Percentiles rank a stretch among this genome's conserved stretches.
Evolutionary conservation across 2,888 invertebrate genomes (phyloP).

Genomic region (Zhengitettix transpicula): DNA sequence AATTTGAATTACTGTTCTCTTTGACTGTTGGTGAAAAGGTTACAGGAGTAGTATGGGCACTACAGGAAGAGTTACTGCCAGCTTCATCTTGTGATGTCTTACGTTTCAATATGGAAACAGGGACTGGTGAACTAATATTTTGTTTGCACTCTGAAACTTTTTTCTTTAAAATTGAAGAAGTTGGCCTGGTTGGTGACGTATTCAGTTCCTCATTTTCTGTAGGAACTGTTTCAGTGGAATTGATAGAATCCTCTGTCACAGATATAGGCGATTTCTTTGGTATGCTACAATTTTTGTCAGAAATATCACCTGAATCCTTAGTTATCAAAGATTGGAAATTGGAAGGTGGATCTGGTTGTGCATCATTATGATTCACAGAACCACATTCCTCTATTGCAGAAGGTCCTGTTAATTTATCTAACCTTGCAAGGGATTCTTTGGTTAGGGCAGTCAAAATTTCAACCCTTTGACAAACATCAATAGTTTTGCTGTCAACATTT

Average conservation of each 20-base stretch:
- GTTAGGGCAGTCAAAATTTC: conserved; percentile 47
- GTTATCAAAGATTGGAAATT: background rate
- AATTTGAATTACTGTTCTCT: conserved; percentile 24
- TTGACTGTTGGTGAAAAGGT: conserved; percentile 65
- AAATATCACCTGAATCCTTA: background rate
- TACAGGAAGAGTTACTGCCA: conserved; percentile 28
- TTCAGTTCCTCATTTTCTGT: background rate
- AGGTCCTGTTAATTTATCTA: conserved; percentile 39
- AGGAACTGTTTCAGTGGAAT: background rate
- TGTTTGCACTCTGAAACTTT: conserved; percentile 36
- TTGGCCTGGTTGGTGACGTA: conserved; percentile 3
- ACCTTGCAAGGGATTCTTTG: conserved; percentile 47
- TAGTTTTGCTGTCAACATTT: background rate
- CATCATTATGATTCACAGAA: background rate
- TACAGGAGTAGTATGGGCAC: conserved; percentile 35
- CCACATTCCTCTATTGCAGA: background rate
- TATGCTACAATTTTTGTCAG: background rate
- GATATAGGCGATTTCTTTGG: background rate
- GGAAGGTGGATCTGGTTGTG: background rate
- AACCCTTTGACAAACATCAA: conserved; percentile 34
- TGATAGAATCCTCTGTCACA: background rate
- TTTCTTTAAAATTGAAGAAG: conserved; percentile 47
- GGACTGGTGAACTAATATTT: conserved; percentile 16
- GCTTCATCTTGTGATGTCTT: conserved; percentile 33
- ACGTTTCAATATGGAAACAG: conserved; percentile 40